Base-by-base conservation (phyloP, 2,113 vertebrate species). In the Chionis minor region DNA sequence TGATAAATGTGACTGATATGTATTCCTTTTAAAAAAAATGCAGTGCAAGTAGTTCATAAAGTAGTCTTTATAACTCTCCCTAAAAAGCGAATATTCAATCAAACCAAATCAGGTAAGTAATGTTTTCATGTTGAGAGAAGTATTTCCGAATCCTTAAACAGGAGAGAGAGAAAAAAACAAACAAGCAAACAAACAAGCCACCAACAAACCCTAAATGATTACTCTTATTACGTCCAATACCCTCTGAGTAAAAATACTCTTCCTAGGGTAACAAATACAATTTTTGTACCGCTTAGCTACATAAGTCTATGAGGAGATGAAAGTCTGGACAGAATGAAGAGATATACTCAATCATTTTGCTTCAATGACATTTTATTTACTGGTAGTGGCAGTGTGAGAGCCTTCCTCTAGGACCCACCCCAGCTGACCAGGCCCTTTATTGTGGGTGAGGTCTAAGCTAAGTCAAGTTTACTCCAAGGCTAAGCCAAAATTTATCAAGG, bases 71-170 rank as follows among this genome's bases (percentile, higher is more conserved):
- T 61, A 66, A 81, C 51, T 86, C 30, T 78, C 24, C 62, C 54
- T 72, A 44, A 84, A 58, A 88, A 59, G 45, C 42, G 33, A 94
- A 88, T 85, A 80, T 26, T 26, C 61, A 61, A 70, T 87, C 17
- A 83, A 91, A 92, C 35, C 21, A 92, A 93, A 96, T 83, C 74
- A 95, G 77, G 40, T 75, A 95, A 96, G 45, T 66, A 75, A 67
- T 91, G 67, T 92, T 90, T 97, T 51, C 16, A 45, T 38, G 3
- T 33, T 95, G 77, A 91, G 40, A 73, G 51, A 67, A 86, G 45
- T 32, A 62, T 59, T 84, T 78, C 59, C 35, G 61, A 40, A 59
- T 70, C 19, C 6, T 59, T 65, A 18, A 83, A 10, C 2, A 47
- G 11, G 10, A 22, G 6, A 52, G 28, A 44, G 35, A 4, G 27